phyloP scores from a whole-genome alignment of 2,113 vertebrate genomes.

The Istiophorus platypterus region DNA sequence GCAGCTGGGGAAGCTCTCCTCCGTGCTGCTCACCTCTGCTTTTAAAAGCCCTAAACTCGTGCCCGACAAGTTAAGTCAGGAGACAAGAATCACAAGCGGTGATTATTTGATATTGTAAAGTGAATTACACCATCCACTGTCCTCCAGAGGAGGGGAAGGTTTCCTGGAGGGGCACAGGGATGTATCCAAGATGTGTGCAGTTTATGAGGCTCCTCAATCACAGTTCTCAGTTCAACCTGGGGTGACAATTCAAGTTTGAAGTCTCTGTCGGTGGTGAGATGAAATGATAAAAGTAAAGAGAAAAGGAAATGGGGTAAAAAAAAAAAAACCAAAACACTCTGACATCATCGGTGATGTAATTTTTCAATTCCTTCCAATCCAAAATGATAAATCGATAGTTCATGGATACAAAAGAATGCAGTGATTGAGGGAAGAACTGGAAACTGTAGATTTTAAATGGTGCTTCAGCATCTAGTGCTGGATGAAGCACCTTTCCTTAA shows the following conservation, averaged over 20 bases:
- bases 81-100: constrained; percentile 72
- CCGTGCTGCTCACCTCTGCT: constrained; percentile 51
- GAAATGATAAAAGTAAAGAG: constrained; percentile 62
- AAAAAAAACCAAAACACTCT: constrained; percentile 1
- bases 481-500: constrained; percentile 61
- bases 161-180: constrained; percentile 50
- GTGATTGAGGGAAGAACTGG: constrained; percentile 20
- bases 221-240: constrained; percentile 54
- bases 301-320: neutral
- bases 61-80: constrained; percentile 70
- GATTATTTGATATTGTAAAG: constrained; percentile 81
- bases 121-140: constrained; percentile 71
- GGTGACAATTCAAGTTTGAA: constrained; percentile 63
- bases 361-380: constrained; percentile 20
- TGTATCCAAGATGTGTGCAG: constrained; percentile 56
- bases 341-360: constrained; percentile 33
- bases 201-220: constrained; percentile 81
- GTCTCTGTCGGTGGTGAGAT: constrained; percentile 57
- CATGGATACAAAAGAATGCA: neutral
- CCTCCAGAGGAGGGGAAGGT: constrained; percentile 35
- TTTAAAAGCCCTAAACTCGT: constrained; percentile 72
- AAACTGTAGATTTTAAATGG: constrained; percentile 31
- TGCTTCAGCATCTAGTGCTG: constrained; percentile 18
- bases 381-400: constrained; percentile 18
- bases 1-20: constrained; percentile 39